phyloP scores from a whole-genome alignment of 2,113 vertebrate genomes.

The Fukomys damarensis region DNA sequence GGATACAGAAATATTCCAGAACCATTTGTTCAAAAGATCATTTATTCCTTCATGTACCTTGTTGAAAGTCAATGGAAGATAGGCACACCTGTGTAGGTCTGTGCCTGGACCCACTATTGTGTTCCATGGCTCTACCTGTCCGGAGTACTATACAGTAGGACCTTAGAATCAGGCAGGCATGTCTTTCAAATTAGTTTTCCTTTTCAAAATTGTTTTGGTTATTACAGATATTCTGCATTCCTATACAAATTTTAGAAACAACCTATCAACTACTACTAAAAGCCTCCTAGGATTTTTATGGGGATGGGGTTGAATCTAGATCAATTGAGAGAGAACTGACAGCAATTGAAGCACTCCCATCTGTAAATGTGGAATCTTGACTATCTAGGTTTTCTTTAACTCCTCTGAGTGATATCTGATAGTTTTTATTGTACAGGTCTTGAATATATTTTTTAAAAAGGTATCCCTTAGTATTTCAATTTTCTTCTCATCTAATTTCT shows the following conservation, averaged over 20 bases:
- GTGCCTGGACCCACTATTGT: background rate
- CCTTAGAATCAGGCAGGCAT: background rate
- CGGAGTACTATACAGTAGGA: background rate
- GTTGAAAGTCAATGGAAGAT: background rate
- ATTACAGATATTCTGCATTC: background rate
- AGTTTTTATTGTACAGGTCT: background rate
- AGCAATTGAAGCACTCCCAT: background rate
- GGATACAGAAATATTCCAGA: background rate
- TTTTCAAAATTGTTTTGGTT: background rate
- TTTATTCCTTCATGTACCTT: background rate
- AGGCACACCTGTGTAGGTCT: fast-evolving
- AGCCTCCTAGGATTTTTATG: background rate
- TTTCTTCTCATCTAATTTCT: conserved; percentile 70
- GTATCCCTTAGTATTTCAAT: background rate
- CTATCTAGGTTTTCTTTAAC: background rate
- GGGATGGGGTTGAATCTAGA: background rate
- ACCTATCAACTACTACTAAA: background rate
- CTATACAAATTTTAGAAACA: background rate
- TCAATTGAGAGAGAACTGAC: background rate
- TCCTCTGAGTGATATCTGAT: background rate
- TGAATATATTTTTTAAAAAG: background rate
- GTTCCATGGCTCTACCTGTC: background rate
- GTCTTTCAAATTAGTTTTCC: background rate
- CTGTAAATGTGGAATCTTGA: background rate
- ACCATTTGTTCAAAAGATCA: background rate